Percentiles rank a stretch among this genome's conserved stretches.
phyloP scores from a whole-genome alignment of 2,797 vertebrate species.

The Babyrousa celebensis region DNA sequence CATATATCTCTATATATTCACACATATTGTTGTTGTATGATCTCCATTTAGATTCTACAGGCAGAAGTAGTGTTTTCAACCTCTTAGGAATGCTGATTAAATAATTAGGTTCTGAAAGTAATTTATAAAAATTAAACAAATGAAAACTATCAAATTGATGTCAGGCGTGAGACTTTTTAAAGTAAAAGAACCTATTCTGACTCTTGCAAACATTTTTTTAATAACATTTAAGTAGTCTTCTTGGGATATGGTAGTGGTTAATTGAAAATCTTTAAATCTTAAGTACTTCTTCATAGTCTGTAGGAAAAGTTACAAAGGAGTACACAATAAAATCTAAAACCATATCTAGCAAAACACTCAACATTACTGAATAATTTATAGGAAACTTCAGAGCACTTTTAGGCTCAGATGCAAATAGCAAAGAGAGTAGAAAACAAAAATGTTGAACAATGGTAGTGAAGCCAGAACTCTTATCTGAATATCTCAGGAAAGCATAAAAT shows the following conservation, averaged over 20 bases:
- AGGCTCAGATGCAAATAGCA: neutral
- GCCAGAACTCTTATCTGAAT: neutral
- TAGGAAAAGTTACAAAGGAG: neutral
- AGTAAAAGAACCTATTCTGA: neutral
- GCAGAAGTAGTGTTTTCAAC: neutral
- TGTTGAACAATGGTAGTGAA: neutral
- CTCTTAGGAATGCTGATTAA: neutral
- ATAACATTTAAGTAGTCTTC: neutral
- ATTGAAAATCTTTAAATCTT: constrained; percentile 42
- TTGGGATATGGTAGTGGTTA: neutral
- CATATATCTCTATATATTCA: neutral
- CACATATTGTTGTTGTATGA: neutral
- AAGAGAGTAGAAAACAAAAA: neutral
- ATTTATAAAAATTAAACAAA: constrained; percentile 58
- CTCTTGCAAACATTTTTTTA: constrained; percentile 36
- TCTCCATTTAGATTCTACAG: neutral
- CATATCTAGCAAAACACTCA: neutral
- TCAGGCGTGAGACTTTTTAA: neutral
- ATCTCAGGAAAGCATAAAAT: neutral
- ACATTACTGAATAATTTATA: neutral
- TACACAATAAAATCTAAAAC: constrained; percentile 10
- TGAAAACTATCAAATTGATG: neutral
- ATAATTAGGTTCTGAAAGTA: constrained; percentile 43
- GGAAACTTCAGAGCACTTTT: neutral
- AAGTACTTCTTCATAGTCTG: neutral